Evolutionary conservation across 2,113 vertebrate species (phyloP).

Genomic region (Pelvicachromis taeniatus): DNA sequence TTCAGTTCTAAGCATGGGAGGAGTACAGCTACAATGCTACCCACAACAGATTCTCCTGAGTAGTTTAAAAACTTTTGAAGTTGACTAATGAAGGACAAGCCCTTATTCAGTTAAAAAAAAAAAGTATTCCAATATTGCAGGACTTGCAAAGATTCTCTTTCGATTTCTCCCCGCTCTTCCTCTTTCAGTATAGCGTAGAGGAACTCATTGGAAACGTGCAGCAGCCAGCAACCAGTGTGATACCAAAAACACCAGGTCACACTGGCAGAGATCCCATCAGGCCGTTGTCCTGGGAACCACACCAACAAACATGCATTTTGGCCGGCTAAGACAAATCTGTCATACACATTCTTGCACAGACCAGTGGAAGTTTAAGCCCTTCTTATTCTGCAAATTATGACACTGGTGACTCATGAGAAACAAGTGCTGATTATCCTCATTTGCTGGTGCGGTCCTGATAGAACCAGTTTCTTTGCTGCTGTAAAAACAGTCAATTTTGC

Average conservation of each 20-base stretch:
- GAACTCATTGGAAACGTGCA: conserved; percentile 22
- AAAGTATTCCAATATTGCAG: background rate
- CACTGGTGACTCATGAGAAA: background rate
- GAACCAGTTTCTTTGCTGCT: background rate
- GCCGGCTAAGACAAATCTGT: background rate
- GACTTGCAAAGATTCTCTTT: background rate
- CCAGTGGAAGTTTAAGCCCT: background rate
- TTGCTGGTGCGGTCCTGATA: background rate
- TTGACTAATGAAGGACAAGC: background rate
- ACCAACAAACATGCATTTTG: conserved; percentile 49
- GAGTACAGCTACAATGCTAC: background rate
- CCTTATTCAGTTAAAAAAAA: background rate
- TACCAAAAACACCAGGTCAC: conserved; percentile 17
- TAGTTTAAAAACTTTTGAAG: background rate
- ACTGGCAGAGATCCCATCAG: conserved; percentile 16
- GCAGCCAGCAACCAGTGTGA: conserved; percentile 1
- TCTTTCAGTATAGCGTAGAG: conserved; percentile 24
- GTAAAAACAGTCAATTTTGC: background rate
- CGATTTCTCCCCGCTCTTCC: conserved; percentile 10
- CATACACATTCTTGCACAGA: conserved; percentile 9
- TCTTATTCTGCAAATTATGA: background rate
- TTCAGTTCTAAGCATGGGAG: conserved; percentile 3
- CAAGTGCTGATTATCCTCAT: background rate
- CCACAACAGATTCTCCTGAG: background rate
- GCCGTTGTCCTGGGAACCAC: conserved; percentile 35